These are phyloP conservation scores for Ovis aries DNA, from an alignment of 2,113 vertebrate genomes.

Conservation along the genomic window DNA sequence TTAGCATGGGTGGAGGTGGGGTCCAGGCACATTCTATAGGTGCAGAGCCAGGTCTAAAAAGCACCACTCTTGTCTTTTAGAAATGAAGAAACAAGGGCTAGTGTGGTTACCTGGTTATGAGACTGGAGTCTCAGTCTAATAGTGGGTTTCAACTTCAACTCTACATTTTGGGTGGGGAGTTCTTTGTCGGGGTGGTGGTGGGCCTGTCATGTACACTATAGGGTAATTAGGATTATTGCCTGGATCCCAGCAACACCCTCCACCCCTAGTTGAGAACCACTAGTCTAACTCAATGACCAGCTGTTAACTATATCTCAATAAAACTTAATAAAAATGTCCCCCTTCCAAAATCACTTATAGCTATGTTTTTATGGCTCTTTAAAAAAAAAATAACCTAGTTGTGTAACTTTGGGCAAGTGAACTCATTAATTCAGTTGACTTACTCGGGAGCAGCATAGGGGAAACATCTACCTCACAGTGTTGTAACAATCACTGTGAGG, in stretches of 20 bases:
- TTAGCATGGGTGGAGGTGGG: neutral
- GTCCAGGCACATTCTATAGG: neutral
- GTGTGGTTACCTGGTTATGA: neutral
- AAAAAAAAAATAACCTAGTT: neutral
- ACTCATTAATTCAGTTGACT: neutral
- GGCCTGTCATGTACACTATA: rapidly evolving
- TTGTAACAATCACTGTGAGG: neutral
- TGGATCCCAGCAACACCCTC: neutral
- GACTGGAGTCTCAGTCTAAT: neutral
- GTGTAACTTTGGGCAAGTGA: neutral
- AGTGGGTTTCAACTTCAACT: neutral
- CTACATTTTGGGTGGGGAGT: neutral
- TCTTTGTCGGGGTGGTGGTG: neutral
- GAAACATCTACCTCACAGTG: neutral
- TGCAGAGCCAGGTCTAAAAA: neutral
- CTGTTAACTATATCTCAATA: neutral
- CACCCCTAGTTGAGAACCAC: neutral
- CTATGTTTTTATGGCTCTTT: neutral
- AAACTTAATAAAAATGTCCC: neutral
- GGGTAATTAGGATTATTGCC: neutral
- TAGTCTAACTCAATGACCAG: neutral
- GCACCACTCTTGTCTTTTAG: neutral
- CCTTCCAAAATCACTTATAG: neutral
- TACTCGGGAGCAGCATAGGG: neutral
- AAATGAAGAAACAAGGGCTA: neutral